These are phyloP conservation scores for Pristionchus mayeri DNA, from an alignment of 2,888 invertebrate genomes.

Conservation along the genomic window DNA sequence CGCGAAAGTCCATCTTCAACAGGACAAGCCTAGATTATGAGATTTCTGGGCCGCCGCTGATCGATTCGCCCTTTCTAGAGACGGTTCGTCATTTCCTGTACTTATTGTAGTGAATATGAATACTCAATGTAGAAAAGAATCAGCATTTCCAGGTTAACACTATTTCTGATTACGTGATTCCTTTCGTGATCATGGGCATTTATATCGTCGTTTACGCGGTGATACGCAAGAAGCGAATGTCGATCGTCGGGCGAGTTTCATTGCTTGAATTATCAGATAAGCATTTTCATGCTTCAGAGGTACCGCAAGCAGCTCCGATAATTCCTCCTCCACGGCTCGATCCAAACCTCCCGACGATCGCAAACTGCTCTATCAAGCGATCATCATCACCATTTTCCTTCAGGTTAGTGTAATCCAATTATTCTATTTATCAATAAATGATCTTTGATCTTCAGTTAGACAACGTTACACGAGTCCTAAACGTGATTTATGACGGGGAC, in stretches of 20 bases:
- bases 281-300: too few relatives aligned
- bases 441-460: neutral
- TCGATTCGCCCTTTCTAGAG: neutral
- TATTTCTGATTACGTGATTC: slow-evolving; percentile 1
- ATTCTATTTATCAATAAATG: neutral
- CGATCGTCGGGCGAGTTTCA: neutral
- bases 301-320: neutral
- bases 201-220: neutral
- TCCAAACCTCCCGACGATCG: neutral
- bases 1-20: neutral
- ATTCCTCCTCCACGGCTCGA: neutral
- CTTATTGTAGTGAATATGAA: too few relatives aligned
- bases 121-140: too few relatives aligned
- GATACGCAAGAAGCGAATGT: neutral
- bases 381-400: neutral
- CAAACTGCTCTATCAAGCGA: neutral
- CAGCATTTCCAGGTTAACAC: neutral
- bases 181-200: neutral
- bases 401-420: neutral
- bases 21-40: neutral
- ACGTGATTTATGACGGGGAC: neutral
- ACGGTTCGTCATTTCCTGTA: too few relatives aligned
- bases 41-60: neutral
- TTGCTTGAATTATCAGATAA: too few relatives aligned
- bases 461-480: neutral